Evolutionary conservation across 2,113 vertebrate species (phyloP).

Genomic region (Prochilodus magdalenae): DNA sequence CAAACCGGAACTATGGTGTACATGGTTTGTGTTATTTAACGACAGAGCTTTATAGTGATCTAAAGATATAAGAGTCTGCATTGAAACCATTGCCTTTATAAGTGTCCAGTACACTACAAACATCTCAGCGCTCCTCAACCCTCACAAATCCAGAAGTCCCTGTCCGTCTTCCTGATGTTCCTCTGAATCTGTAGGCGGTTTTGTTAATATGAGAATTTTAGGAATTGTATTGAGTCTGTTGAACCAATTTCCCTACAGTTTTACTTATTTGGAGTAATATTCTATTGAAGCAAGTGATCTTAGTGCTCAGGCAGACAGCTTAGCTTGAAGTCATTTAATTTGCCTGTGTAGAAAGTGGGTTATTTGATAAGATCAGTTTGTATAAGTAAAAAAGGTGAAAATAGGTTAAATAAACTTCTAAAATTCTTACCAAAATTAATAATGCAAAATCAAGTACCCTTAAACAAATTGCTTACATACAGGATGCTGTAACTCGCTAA

Average conservation of each 20-base stretch:
- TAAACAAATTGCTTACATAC: no score
- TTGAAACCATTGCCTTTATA: background rate
- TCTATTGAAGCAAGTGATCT: no score
- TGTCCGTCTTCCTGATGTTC: background rate
- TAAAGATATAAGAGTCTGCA: background rate
- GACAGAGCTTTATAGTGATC: slow-evolving; percentile 17
- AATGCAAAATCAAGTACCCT: no score
- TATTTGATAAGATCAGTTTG: no score
- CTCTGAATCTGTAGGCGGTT: background rate
- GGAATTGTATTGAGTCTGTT: background rate
- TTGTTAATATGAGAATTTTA: background rate
- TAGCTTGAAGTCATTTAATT: no score
- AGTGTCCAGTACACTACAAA: background rate
- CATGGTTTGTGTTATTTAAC: slow-evolving; percentile 14
- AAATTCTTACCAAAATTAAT: no score
- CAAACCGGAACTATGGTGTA: background rate
- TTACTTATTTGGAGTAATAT: background rate
- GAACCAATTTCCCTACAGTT: background rate
- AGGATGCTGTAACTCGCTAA: no score
- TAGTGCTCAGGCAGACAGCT: no score
- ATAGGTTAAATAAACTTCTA: no score
- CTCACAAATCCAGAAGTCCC: background rate
- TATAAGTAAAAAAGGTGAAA: no score
- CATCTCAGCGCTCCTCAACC: background rate
- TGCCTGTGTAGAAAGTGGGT: no score